Conservation (phyloP, 2,888 invertebrate genomes). For the Marasmarcha lunaedactyla region DNA sequence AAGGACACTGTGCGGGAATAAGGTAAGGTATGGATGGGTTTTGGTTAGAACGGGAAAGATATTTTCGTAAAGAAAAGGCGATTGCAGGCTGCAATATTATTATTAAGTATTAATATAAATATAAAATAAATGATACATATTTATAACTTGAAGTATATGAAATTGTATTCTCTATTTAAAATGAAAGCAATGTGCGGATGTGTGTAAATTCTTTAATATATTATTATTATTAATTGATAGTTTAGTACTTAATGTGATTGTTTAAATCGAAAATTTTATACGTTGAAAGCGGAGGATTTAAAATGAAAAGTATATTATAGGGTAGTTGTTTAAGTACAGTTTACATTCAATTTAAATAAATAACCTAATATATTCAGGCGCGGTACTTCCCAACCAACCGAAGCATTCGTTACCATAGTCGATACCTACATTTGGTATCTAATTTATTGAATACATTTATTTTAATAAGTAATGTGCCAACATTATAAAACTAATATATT, state of each 20-base stretch:
- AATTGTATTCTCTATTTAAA: constrained; percentile 26
- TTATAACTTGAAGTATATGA: constrained; percentile 13
- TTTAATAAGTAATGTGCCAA: constrained; percentile 7
- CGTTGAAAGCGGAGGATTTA: constrained; percentile 26
- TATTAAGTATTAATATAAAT: constrained; percentile 29
- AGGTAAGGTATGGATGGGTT: constrained; percentile 9
- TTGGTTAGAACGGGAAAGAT: not conserved
- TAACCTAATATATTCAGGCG: constrained; percentile 8
- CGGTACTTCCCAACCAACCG: constrained; percentile 21
- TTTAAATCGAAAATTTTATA: constrained; percentile 46
- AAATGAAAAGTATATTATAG: not conserved
- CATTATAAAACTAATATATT: too few relatives aligned
- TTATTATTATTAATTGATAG: constrained; percentile 44
- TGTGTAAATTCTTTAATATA: constrained; percentile 44
- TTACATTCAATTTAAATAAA: not conserved
- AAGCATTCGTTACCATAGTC: not conserved
- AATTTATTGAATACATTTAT: too few relatives aligned
- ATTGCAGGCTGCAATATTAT: constrained; percentile 65
- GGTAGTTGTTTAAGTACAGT: not conserved
- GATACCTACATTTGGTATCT: not conserved
- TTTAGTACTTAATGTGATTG: constrained; percentile 44
- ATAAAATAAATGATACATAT: constrained; percentile 24
- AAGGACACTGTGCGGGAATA: too few relatives aligned
- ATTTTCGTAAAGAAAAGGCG: constrained; percentile 26
- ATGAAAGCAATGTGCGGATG: constrained; percentile 54